A percentile compares a stretch with the other conserved stretches of the same genome.
phyloP scores from a whole-genome alignment of 2,113 vertebrate species.

The Callionymus lyra region DNA sequence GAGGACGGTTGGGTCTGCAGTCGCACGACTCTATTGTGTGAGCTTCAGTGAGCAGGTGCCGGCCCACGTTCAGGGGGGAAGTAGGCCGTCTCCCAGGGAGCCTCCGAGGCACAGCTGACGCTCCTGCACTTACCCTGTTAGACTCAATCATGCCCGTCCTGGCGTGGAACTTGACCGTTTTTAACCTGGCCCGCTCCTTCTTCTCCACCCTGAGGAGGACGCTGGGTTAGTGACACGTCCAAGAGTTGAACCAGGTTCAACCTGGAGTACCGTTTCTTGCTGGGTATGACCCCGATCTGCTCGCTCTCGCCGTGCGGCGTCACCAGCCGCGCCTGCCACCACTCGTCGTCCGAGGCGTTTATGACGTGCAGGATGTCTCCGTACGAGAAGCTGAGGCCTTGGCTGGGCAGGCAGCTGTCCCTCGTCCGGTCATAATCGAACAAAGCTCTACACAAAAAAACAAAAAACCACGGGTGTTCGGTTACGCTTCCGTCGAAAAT shows the following conservation, averaged over 20 bases:
- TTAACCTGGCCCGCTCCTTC: slow-evolving; percentile 94
- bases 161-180: slow-evolving; percentile 98
- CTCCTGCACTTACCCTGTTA: slow-evolving; percentile 84
- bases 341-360: slow-evolving; percentile 96
- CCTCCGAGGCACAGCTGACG: not conserved
- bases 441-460: slow-evolving; percentile 72
- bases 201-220: slow-evolving; percentile 73
- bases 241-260: too few species aligned
- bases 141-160: slow-evolving; percentile 97
- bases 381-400: slow-evolving; percentile 95
- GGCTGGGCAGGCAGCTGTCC: slow-evolving; percentile 96
- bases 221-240: not conserved
- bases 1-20: too few species aligned
- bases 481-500: slow-evolving; percentile 13
- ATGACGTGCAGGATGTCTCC: slow-evolving; percentile 97
- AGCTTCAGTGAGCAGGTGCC: not conserved
- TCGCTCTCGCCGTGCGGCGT: slow-evolving; percentile 94
- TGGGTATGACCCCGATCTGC: slow-evolving; percentile 97
- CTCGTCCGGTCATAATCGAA: slow-evolving; percentile 97
- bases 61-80: slow-evolving; percentile 51
- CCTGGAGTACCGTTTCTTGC: slow-evolving; percentile 99
- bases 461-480: not conserved
- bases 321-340: slow-evolving; percentile 97
- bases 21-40: not conserved
- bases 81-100: slow-evolving; percentile 52